Percentiles rank a stretch among this genome's conserved stretches.
These are phyloP conservation scores for Polymixis flavicincta DNA, from an alignment of 2,888 invertebrate genomes.

Conservation along the genomic window DNA sequence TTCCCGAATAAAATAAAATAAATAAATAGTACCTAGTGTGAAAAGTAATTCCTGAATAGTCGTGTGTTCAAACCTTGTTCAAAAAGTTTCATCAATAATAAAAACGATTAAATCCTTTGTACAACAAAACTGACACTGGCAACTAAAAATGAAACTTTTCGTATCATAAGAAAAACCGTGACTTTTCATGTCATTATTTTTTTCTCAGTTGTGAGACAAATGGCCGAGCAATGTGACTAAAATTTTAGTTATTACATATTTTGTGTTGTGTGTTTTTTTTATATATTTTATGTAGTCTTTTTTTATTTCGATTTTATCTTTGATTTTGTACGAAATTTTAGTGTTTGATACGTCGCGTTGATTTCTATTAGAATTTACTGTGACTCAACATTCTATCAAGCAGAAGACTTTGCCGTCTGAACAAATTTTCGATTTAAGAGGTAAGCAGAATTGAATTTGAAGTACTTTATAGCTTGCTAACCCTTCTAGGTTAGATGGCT, in stretches of 20 bases:
- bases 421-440: conserved; percentile 65
- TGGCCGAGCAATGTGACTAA: conserved; percentile 88
- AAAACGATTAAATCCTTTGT: conserved; percentile 23
- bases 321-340: conserved; percentile 87
- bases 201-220: conserved; percentile 76
- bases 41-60: neutral
- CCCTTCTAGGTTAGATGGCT: neutral
- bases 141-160: neutral
- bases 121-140: conserved; percentile 29
- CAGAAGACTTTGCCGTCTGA: conserved; percentile 40
- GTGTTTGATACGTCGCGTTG: conserved; percentile 76
- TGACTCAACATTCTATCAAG: conserved; percentile 70
- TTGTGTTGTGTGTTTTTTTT: conserved; percentile 89
- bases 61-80: neutral
- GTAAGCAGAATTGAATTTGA: conserved; percentile 52
- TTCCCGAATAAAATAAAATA: too few relatives aligned
- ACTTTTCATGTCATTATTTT: conserved; percentile 74
- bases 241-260: conserved; percentile 85
- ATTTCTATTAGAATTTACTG: conserved; percentile 70
- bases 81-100: neutral
- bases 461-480: neutral
- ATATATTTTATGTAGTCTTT: conserved; percentile 88
- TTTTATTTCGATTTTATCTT: conserved; percentile 77
- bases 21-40: too few relatives aligned
- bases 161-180: conserved; percentile 56